Base-by-base conservation (phyloP, 2,888 invertebrate genomes). In the Mesodorylaimus sp. region DNA sequence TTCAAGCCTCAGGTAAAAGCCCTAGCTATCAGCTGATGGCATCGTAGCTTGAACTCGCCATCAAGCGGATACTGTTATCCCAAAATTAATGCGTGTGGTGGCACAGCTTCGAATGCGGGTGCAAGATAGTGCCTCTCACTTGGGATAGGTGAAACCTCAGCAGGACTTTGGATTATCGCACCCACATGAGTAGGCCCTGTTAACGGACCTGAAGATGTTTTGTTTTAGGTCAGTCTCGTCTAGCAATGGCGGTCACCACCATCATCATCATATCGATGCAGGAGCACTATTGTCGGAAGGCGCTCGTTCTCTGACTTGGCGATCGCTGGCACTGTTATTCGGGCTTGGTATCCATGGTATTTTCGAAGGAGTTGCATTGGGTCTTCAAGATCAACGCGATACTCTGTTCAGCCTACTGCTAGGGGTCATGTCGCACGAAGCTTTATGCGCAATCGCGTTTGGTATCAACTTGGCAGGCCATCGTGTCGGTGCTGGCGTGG, bases 361-460 rank as follows among this genome's bases (percentile, higher is more conserved):
- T 2, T 75, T 76, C 61, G 76, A 76, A 61, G 76, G 76, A 3
- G 59, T 76, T 19, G 74, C 75, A 2, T 68, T 76, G 46, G 75
- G 75, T 1, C 64, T 75, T 1, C 73, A 74, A 58, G 54, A 53
- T 25, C 43, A 26, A 1, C 25, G 3, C 25, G 29, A 16, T 10
- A 23, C 26, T 7, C 46, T 50, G 19, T 2, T n/a, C 5, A 37
- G 26, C 2, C 29, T 50, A 2, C 29, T 46, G 19, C 16, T 45
- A 2, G 50, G 45, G 19, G 44, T 50, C 16, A 44, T 46, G 39
- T 19, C 45, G 27, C 50, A 50, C 27, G 50, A 50, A 26, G 36
- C 61, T 24, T 53, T 62, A 3, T 62, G 62, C 44, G 59, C 60
- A 42, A 53, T 61, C 19, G 59, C 62, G 2, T 62, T 57, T 47